Base-by-base conservation (phyloP, 2,113 vertebrate species). In the Microcebus tavaratra region DNA sequence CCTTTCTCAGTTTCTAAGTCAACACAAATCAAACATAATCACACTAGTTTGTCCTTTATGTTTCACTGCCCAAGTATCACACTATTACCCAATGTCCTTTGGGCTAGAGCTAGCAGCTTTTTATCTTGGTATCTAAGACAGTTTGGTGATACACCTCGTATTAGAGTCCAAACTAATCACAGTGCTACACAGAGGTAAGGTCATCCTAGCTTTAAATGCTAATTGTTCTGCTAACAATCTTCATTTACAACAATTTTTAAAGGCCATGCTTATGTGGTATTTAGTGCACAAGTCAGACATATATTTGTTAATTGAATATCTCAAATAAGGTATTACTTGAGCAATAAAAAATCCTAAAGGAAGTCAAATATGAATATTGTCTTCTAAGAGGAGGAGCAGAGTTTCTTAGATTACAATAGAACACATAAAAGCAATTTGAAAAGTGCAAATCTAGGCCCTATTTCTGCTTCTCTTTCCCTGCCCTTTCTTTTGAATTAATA, bases 171-270 rank as follows among this genome's bases (percentile, higher is more conserved):
- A 90, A 98, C 95, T 97, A 99, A 99, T 99, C 99, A 99, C 98
- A 98, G 97, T 98, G 98, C 99, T 98, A 98, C 98, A 98, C 98
- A 98, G 98, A 99, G 98, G 98, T 99, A 99, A 99, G 99, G 99
- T 99, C 99, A 99, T 98, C 98, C 97, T 98, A 97, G 98, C 98
- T 99, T 98, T 98, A 99, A 99, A 99, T 99, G 99, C 98, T 99
- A 99, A 99, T 99, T 99, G 98, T 99, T 99, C 99, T 99, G 98
- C 99, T 99, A 99, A 98, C 95, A 98, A 97, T 99, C 98, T 99
- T 99, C 98, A 99, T 99, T 99, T 99, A 98, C 98, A 97, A 97
- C 98, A 95, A 96, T 31, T 31, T 99, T 98, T 98, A 99, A 99
- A 99, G 99, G 98, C 98, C 98, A 99, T 39, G 65, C n/a, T 57